phyloP scores from a whole-genome alignment of 2,113 vertebrate species.

The Calyptomena viridis region DNA sequence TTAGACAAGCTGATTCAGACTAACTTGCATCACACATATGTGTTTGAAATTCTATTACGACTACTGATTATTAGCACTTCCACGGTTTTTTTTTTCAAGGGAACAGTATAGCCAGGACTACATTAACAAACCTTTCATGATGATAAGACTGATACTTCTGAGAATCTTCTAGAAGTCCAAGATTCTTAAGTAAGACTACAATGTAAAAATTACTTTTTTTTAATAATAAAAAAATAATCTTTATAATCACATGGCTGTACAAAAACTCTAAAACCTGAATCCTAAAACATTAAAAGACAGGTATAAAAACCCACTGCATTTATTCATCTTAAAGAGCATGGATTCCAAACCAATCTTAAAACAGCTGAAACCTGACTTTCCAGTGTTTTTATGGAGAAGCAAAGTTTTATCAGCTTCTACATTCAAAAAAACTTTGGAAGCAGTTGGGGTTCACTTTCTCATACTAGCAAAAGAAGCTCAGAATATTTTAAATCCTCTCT shows the following conservation, averaged over 20 bases:
- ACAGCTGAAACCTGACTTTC: background rate
- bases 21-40: background rate
- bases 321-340: background rate
- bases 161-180: background rate
- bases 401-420: background rate
- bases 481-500: background rate
- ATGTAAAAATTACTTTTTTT: background rate
- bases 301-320: rapidly evolving
- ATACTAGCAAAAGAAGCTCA: background rate
- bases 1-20: background rate
- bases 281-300: background rate
- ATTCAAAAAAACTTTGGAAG: background rate
- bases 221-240: background rate
- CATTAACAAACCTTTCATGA: background rate
- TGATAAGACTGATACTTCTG: background rate
- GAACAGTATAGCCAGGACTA: background rate
- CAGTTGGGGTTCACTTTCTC: background rate
- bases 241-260: background rate
- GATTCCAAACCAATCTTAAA: background rate
- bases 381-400: background rate
- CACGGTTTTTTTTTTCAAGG: background rate
- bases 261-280: background rate
- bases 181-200: background rate
- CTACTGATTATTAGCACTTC: background rate
- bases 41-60: background rate